Evolutionary conservation across 2,113 vertebrate species (phyloP).

Genomic region (Solea solea): DNA sequence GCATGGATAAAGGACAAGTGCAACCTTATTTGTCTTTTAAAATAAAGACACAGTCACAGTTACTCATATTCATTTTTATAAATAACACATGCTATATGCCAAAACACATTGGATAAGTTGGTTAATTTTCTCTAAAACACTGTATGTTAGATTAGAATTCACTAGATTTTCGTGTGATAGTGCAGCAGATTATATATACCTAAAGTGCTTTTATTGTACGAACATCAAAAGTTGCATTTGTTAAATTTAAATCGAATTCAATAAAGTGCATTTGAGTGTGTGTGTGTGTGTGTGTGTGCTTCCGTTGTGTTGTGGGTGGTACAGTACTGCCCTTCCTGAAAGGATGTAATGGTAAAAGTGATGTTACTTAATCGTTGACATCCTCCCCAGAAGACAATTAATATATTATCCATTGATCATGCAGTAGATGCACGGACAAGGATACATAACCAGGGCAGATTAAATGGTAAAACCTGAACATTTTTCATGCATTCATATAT

Average conservation of each 20-base stretch:
- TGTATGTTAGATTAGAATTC: not conserved
- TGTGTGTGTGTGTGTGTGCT: conserved; percentile 6
- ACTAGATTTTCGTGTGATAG: not conserved
- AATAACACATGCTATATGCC: not conserved
- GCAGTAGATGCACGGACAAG: not conserved
- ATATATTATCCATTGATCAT: not conserved
- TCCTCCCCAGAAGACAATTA: conserved; percentile 3
- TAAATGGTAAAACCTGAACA: conserved; percentile 17
- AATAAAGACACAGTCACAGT: not conserved
- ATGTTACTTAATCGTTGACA: conserved; percentile 48
- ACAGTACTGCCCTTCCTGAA: conserved; percentile 23
- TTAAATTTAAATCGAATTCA: not conserved
- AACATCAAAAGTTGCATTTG: not conserved
- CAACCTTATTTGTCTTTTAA: not conserved
- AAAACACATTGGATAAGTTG: not conserved
- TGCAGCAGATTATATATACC: not conserved
- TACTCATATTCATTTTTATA: not conserved
- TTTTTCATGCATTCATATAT: not conserved
- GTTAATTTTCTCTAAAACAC: not conserved
- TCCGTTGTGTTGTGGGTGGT: conserved; percentile 1
- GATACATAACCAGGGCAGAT: not conserved
- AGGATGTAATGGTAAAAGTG: conserved; percentile 38
- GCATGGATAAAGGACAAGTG: conserved; percentile 17
- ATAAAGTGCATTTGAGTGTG: conserved; percentile 8
- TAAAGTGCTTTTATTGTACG: not conserved